These are phyloP conservation scores for Trissolcus japonicus DNA, from an alignment of 2,888 invertebrate genomes.

Conservation along the genomic window DNA sequence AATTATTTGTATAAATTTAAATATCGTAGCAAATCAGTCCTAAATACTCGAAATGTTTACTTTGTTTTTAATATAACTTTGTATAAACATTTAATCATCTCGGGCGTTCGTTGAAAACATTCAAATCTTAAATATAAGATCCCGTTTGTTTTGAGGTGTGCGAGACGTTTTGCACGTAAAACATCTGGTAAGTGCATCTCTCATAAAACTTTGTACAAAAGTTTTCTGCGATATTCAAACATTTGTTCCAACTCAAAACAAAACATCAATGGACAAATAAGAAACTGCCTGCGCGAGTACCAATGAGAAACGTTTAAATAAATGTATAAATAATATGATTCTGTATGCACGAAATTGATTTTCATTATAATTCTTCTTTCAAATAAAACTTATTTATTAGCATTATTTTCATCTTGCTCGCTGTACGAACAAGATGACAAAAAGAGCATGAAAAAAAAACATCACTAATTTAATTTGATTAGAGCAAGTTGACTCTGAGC, in stretches of 20 bases:
- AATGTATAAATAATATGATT: constrained; percentile 32
- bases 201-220: constrained; percentile 3
- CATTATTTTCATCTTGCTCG: constrained; percentile 58
- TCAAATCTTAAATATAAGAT: constrained; percentile 33
- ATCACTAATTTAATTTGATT: constrained; percentile 45
- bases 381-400: constrained; percentile 25
- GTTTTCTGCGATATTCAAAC: not conserved
- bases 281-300: no score
- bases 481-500: constrained; percentile 55
- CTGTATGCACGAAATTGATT: constrained; percentile 27
- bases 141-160: constrained; percentile 5
- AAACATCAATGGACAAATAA: not conserved
- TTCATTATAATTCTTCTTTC: constrained; percentile 7
- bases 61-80: constrained; percentile 20
- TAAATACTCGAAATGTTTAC: constrained; percentile 20
- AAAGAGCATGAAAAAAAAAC: constrained; percentile 17
- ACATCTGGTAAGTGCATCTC: no score
- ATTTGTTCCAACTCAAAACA: no score
- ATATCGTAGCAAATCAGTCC: constrained; percentile 39
- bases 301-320: not conserved
- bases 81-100: constrained; percentile 20
- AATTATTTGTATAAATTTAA: constrained; percentile 37
- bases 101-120: constrained; percentile 5
- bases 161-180: no score
- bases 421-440: constrained; percentile 38